A percentile compares a stretch with the other conserved stretches of the same genome.
phyloP scores from a whole-genome alignment of 30 jellyfish, hydroid and myxozoan genomes.

The Cassiopea andromeda region DNA sequence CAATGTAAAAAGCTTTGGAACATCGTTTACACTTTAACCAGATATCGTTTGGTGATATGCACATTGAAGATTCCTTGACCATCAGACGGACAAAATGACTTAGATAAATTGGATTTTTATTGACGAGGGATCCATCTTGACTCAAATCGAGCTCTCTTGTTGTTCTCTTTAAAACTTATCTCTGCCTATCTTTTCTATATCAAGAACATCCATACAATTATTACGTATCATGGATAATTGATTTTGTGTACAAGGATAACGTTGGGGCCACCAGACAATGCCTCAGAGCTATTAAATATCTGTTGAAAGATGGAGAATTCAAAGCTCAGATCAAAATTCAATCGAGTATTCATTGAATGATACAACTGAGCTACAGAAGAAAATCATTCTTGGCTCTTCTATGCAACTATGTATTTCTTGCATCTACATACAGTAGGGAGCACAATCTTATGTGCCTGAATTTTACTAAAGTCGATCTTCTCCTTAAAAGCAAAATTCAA shows the following conservation, averaged over 20 bases:
- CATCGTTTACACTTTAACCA: background rate
- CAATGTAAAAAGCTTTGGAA: background rate
- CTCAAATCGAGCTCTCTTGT: background rate
- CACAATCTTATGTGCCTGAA: too few species aligned
- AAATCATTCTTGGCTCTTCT: too few species aligned
- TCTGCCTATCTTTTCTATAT: background rate
- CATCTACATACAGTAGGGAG: too few species aligned
- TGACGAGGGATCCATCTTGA: background rate
- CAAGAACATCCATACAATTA: background rate
- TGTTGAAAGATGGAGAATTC: background rate
- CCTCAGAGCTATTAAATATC: background rate
- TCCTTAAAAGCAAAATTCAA: too few species aligned
- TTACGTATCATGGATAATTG: background rate
- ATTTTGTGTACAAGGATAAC: background rate
- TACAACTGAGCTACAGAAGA: background rate
- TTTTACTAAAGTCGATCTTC: too few species aligned
- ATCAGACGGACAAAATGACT: background rate
- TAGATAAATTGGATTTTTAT: conserved; percentile 10
- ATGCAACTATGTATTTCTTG: too few species aligned
- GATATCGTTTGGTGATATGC: background rate
- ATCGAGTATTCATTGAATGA: background rate
- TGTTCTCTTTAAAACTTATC: conserved; percentile 6
- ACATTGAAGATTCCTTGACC: background rate
- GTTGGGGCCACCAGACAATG: background rate
- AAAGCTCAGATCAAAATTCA: background rate